phyloP scores from a whole-genome alignment of 2,888 invertebrate genomes.

The Neoaliturus tenellus region DNA sequence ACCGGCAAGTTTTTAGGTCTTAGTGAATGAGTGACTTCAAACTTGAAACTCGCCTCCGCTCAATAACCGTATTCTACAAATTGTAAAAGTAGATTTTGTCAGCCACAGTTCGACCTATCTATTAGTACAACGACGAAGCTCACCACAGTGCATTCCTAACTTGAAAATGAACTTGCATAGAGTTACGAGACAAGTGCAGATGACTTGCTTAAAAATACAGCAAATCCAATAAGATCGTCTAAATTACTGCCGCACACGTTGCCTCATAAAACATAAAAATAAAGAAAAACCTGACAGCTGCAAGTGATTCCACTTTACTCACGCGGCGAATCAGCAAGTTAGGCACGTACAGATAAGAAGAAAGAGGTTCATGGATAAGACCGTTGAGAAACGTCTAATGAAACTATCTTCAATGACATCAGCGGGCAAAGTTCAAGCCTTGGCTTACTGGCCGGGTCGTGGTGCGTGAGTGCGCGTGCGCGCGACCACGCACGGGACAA shows the following conservation, averaged over 20 bases:
- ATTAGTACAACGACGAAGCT: too few species aligned
- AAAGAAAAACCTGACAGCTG: not conserved
- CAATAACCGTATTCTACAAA: too few species aligned
- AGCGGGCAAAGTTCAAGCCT: conserved; percentile 51
- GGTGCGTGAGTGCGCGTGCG: not conserved
- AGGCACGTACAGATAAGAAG: conserved; percentile 42
- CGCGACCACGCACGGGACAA: not conserved
- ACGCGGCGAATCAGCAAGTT: not conserved
- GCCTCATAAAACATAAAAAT: not conserved
- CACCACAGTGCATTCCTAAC: too few species aligned
- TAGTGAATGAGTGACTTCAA: too few species aligned
- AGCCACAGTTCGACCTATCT: too few species aligned
- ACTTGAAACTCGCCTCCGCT: too few species aligned
- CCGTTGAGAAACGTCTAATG: conserved; percentile 37
- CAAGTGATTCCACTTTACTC: not conserved
- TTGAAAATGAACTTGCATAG: too few species aligned
- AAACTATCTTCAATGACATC: conserved; percentile 51
- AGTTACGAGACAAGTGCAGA: too few species aligned
- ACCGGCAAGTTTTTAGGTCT: too few species aligned
- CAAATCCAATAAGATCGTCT: too few species aligned
- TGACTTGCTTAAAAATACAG: too few species aligned
- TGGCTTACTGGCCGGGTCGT: conserved; percentile 36
- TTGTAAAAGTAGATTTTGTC: too few species aligned
- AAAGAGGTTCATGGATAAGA: conserved; percentile 21
- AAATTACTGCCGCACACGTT: not conserved